Evolutionary conservation across 2,797 vertebrate species (phyloP), one percentile per base, ranked within the genome.

Genomic region (Molossus molossus): DNA sequence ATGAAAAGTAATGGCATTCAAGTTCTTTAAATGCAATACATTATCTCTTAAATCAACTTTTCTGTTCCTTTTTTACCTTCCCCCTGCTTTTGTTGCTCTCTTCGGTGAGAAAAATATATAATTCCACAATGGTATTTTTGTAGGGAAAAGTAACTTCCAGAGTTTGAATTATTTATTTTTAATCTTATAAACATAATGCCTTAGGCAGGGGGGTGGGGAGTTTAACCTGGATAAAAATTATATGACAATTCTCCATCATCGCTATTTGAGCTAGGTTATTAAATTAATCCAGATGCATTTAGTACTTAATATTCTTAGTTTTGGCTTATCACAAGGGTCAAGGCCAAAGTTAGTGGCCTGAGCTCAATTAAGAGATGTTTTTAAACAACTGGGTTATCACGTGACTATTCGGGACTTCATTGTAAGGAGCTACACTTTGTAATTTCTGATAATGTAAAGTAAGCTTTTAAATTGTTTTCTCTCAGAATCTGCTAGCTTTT

Each of bases 1-100:
- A 96, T 97, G 96, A 96, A 97, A 97, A 97, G 94, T 96, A 97
- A 97, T 95, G 95, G 96, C 92, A 97, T 94, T 97, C 69, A 85
- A 86, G 25, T 96, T 97, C 92, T 97, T 96, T 97, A 96, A 97
- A 97, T 97, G 97, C 93, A 97, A 87, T 93, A 92, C 96, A 97
- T 97, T 98, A 96, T 97, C 96, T 97, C 90, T 96, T 95, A 94
- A 97, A 94, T 97, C 37, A 1, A 94, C 87, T 95, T 95, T 91
- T 89, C 57, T 90, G 76, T 93, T 94, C 65, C 84, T 96, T 93
- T 69, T 79, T 80, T 95, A 64, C 92, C 67, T 96, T 85, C 90
- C 79, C 58, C 73, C 64, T 93, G 80, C 92, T 89, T 96, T 97
- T 96, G 92, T 97, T 95, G 92, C 48, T 88, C 45, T 83, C 80